Evolutionary conservation across 2,797 vertebrate species (phyloP), one percentile per base, ranked within the genome.

Genomic region (Chelonia mydas): DNA sequence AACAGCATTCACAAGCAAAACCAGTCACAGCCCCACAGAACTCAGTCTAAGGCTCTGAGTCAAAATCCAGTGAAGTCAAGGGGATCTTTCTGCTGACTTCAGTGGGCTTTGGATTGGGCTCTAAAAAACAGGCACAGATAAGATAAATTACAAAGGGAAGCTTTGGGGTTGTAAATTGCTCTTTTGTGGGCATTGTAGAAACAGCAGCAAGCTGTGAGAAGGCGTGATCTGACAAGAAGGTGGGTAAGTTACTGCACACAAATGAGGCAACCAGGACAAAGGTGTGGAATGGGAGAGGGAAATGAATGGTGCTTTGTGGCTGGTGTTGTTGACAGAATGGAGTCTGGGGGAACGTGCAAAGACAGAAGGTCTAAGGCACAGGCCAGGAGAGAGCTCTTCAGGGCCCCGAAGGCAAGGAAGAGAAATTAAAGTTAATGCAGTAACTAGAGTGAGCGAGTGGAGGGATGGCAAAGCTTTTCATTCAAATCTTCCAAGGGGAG

Each of bases 1-100:
- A 95, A 54, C 31, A 82, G 55, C 33, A 86, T 25, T 28, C n/a
- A 86, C 33, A 77, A 68, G 37, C 9, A 91, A 59, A 97, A 78
- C 1, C 55, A 87, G 2, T 79, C 28, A n/a, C 85, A 50, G 16
- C 37, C 79, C 53, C 68, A 11, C 11, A 90, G 7, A 50, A 15
- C 25, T 76, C 53, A 0, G 2, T 25, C 28, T 47, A 10, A 9
- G 25, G 23, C 41, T 76, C 72, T 25, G 81, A 1, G 6, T 6
- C 3, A 33, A 89, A 83, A 50, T 41, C 27, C 68, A 1, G 3
- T 5, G 37, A 5, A 7, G 23, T 5, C 57, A 89, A 17, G 2
- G 28, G 3, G 59, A 65, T 47, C 54, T 89, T 59, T 80, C 21
- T 5, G 37, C 1, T 65, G 65, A 82, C 84, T 49, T 76, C 47